Base-by-base conservation (phyloP, 1,140 invertebrate genomes). In the Formica exsecta region DNA sequence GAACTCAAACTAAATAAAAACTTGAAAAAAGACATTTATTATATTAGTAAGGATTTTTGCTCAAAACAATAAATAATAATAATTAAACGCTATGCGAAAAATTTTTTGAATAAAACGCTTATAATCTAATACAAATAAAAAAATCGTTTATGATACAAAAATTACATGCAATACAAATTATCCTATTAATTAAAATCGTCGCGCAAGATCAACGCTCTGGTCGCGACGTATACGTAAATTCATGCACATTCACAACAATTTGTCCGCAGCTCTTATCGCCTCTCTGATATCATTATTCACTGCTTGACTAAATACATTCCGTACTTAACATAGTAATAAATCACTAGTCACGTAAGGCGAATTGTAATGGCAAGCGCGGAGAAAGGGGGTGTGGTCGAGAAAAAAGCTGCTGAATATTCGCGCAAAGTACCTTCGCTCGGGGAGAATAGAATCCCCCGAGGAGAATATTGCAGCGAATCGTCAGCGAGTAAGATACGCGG, bases 401-500 rank as follows among this genome's bases (percentile, higher is more conserved):
- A 83, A 89, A 89, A 89, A 61, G 68, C 64, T 57, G 71, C 62
- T 83, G 87, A 89, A 89, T 89, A 89, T 89, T 89, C 87, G 85
- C 51, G 87, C 57, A 83, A 51, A 25, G 29, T 86, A 73, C 3
- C 44, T 22, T 89, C 71, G 71, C 54, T 57, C 38, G 22, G 86
- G 38, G 13, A 83, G 88, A 38, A 57, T 62, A 29, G 25, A 29
- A 29, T 8, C n/a, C 84, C 80, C 84, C n/a, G 41, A 48, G 41
- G 76, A 83, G 84, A 86, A 89, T 89, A 89, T 89, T 80, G 70
- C 87, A 87, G 59, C 62, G 84, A 48, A 83, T n/a, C 87, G 84
- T 89, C 87, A 77, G 61, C 57, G 83, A 62, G 61, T 59, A 71
- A 70, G 86, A 89, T 75, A 77, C 74, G 25, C 62, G 62, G 76